phyloP scores from a whole-genome alignment of 2,797 vertebrate genomes.

The Hirundo rustica region DNA sequence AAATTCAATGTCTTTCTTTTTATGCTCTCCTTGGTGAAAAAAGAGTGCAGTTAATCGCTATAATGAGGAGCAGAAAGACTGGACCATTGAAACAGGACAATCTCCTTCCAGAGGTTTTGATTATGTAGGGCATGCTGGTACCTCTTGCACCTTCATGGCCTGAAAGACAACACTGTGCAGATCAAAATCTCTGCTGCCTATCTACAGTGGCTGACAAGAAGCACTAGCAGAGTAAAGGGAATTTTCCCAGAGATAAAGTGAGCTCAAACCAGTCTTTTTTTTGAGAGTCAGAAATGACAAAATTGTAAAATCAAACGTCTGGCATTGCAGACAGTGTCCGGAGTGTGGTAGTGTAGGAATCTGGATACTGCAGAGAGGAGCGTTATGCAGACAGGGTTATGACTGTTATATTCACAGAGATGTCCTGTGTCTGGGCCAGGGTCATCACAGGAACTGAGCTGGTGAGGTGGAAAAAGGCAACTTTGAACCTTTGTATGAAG shows the following conservation, averaged over 20 bases:
- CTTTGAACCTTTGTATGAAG: not conserved
- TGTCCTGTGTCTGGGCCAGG: not conserved
- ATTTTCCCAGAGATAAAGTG: not conserved
- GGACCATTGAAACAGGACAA: not conserved
- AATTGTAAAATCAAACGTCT: not conserved
- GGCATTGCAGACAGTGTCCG: not conserved
- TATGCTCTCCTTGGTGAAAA: not conserved
- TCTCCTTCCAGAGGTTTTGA: not conserved
- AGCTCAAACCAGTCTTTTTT: not conserved
- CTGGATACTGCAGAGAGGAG: not conserved
- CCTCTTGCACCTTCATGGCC: not conserved
- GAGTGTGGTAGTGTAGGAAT: not conserved
- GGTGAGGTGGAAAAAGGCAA: conserved; percentile 18
- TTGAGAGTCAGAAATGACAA: not conserved
- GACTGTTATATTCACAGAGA: not conserved
- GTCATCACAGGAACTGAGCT: not conserved
- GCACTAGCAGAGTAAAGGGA: not conserved
- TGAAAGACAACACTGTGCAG: not conserved
- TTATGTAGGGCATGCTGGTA: not conserved
- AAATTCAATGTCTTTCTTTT: not conserved
- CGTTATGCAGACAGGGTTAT: too few relatives aligned
- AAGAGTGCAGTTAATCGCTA: not conserved
- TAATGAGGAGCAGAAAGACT: not conserved
- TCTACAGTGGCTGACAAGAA: not conserved
- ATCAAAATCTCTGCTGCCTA: not conserved